Percentiles rank a stretch among this genome's conserved stretches.
Evolutionary conservation across 1,140 invertebrate genomes (phyloP).

Genomic region (Hydropsyche tenuis): DNA sequence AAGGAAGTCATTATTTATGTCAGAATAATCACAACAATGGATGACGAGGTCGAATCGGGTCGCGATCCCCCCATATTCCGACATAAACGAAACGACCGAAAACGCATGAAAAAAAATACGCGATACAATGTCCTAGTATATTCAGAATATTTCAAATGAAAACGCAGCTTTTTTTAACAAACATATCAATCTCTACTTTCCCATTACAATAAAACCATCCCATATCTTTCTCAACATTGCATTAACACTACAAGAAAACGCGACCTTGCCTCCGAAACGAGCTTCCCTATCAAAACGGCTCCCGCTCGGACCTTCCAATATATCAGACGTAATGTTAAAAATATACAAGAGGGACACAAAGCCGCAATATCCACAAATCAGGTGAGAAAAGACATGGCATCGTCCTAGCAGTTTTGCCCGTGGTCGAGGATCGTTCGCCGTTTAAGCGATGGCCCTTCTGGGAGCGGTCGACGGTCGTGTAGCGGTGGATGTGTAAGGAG

Average conservation of each 20-base stretch:
- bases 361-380: slow-evolving; percentile 43
- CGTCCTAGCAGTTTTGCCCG: background rate
- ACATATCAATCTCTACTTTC: background rate
- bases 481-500: too few species aligned
- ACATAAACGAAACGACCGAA: background rate
- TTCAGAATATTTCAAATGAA: slow-evolving; percentile 22
- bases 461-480: slow-evolving; percentile 24
- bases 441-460: slow-evolving; percentile 34
- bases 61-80: background rate
- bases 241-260: too few species aligned
- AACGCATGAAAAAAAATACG: too few species aligned
- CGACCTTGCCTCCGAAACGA: too few species aligned
- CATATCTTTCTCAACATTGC: too few species aligned
- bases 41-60: background rate
- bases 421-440: slow-evolving; percentile 5
- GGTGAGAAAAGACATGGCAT: background rate
- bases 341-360: slow-evolving; percentile 31
- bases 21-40: slow-evolving; percentile 38
- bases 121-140: background rate
- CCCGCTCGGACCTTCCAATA: slow-evolving; percentile 32
- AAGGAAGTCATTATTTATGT: slow-evolving; percentile 38
- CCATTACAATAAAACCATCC: background rate
- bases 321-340: slow-evolving; percentile 43
- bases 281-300: background rate
- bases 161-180: too few species aligned